These are phyloP conservation scores for Pseudopleuronectes americanus DNA, from an alignment of 2,797 vertebrate genomes.

Conservation along the genomic window DNA sequence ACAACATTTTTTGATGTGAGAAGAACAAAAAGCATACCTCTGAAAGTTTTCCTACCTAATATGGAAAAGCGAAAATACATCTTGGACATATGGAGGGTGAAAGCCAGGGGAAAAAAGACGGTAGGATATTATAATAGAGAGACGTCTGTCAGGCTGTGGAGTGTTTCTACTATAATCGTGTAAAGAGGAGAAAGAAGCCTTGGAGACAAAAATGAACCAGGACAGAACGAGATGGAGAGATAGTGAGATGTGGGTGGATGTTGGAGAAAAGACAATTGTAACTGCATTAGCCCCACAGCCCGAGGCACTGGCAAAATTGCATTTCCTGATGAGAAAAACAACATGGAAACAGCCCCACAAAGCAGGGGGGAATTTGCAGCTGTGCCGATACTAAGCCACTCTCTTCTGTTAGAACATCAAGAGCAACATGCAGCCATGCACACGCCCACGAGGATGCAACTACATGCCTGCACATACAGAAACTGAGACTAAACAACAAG, in stretches of 20 bases:
- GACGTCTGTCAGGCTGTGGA: constrained; percentile 19
- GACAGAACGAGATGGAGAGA: constrained; percentile 74
- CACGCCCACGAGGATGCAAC: constrained; percentile 24
- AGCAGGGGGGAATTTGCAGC: constrained; percentile 50
- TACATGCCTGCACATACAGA: constrained; percentile 30
- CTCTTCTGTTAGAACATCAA: constrained; percentile 37
- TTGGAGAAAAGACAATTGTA: constrained; percentile 78
- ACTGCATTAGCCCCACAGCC: constrained; percentile 72
- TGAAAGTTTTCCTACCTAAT: constrained; percentile 7
- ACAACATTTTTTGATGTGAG: constrained; percentile 3
- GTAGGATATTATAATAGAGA: constrained; percentile 39
- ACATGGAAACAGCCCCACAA: constrained; percentile 58
- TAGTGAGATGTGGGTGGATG: constrained; percentile 74
- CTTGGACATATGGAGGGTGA: constrained; percentile 5
- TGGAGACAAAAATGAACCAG: constrained; percentile 61
- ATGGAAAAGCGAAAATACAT: background rate
- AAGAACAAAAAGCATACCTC: constrained; percentile 9
- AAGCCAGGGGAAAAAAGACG: constrained; percentile 1
- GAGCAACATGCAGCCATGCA: constrained; percentile 33
- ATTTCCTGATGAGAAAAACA: constrained; percentile 76
- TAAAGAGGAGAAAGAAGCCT: constrained; percentile 58
- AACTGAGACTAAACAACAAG: constrained; percentile 14
- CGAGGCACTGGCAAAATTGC: constrained; percentile 71
- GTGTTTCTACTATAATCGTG: constrained; percentile 57
- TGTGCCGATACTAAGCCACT: constrained; percentile 19